phyloP scores from a whole-genome alignment of 2,888 invertebrate genomes.

The Phytoseiulus persimilis region DNA sequence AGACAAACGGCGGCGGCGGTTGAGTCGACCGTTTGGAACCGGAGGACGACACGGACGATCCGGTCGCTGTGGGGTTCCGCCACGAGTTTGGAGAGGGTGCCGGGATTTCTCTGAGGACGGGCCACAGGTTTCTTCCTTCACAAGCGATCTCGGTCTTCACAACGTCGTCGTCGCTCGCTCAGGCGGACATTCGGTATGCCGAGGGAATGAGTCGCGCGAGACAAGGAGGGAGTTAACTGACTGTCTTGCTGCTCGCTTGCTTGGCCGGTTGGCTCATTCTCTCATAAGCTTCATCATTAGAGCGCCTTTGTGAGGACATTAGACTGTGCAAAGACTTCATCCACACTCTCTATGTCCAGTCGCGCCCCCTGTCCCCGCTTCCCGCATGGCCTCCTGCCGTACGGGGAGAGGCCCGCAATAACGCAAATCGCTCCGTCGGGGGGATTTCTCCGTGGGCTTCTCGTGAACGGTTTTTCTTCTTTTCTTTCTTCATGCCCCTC shows the following conservation, averaged over 20 bases:
- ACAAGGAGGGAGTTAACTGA: background rate
- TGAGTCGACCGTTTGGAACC: too few relatives aligned
- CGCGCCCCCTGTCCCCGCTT: background rate
- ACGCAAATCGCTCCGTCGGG: background rate
- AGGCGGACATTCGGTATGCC: background rate
- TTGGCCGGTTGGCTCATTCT: background rate
- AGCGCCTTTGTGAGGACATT: background rate
- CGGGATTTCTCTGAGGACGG: too few relatives aligned
- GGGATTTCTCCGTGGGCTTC: background rate
- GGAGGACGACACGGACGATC: too few relatives aligned
- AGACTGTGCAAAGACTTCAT: background rate
- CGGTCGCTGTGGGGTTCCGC: too few relatives aligned
- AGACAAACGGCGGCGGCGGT: background rate
- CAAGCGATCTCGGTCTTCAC: background rate
- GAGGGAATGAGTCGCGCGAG: background rate
- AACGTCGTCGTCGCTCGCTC: background rate
- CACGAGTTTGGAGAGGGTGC: too few relatives aligned
- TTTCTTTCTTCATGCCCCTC: background rate
- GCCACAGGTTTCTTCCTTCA: too few relatives aligned
- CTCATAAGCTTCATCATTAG: background rate
- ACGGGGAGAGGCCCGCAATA: background rate
- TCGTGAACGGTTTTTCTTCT: background rate
- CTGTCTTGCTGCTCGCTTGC: background rate
- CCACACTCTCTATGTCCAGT: background rate
- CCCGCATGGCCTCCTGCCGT: too few relatives aligned